Evolutionary conservation across 2,888 invertebrate species (phyloP), one percentile per base, ranked within the genome.

Genomic region (Miltochrista miniata): DNA sequence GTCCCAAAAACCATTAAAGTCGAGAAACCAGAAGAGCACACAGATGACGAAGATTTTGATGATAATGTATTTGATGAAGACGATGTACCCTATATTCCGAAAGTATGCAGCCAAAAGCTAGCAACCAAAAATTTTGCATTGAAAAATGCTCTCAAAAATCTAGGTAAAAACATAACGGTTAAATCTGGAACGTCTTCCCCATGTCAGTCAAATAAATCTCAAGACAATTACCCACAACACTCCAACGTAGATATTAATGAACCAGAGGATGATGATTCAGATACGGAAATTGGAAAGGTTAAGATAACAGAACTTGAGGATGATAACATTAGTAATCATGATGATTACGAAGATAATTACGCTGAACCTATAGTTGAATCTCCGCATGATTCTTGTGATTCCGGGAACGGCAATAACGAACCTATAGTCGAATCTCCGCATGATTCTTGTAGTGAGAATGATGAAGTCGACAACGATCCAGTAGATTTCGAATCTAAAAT

Each of bases 111-210:
- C 50, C 66, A 58, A 51, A 72, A 60, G 52, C 3, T 49, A 7
- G 30, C 45, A 14, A 62, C 54, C 35, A 64, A 47, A 53, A 61
- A 61, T 49, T 44, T 64, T 9, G 60, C 67, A 11, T 59, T 84
- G 42, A 76, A 83, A 65, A 80, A 81, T 40, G 80, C 78, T 33
- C 65, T 89, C 46, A 85, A 84, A 68, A 81, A 76, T 60, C 74
- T 89, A 59, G 66, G 86, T 54, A 82, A 80, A 70, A 78, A 86
- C 62, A 81, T 90, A 34, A 87, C 83, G 40, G 71, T 90, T 1
- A 90, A 87, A 67, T 79, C 87, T 4, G 72, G 72, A 50, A 85
- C 77, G 58, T 67, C 77, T 15, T 77, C 82, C 11, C 76, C 80
- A 24, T 76, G 52, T 63, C 60, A 61, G 24, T 59, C 65, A 29